Base-by-base conservation (phyloP, 2,797 vertebrate genomes). In the Sternarchorhynchus goeldii region DNA sequence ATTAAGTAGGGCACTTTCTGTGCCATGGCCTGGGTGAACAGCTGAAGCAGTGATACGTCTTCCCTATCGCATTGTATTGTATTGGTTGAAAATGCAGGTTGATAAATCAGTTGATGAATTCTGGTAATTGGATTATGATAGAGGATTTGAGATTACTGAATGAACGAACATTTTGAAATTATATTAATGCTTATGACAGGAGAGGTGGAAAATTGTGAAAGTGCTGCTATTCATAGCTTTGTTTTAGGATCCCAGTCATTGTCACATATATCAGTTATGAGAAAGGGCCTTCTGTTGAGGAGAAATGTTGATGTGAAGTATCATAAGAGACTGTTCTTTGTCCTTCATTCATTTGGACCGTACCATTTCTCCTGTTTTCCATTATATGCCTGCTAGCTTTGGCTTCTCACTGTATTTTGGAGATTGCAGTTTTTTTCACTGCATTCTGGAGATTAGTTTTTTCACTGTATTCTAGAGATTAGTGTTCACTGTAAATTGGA, bases 231-330 rank as follows among this genome's bases (percentile, higher is more conserved):
- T 77, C 77, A 50, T 17, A 20, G 55, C 73, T 73, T 85, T 85
- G 84, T 83, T 85, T 73, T 71, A 60, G 81, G 16, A 4, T 39
- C 29, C 10, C 62, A 77, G 74, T 72, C 73, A 84, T 81, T 82
- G 84, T 84, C 68, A 83, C 83, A 75, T 82, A 86, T 85, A 83
- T 85, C 84, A 90, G 87, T 88, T 71, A 89, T 88, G 86, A 85
- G 89, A 89, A 87, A 79, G 74, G 75, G 18, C 53, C 2, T 14
- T 65, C 36, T 83, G n/a, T 72, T 56, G 75, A 68, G 7, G 55
- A 65, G 71, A 64, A 25, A 62, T 29, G 39, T 76, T 68, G 55
- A 57, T 18, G 67, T 12, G 20, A 29, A 76, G 74, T 29, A 36
- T 45, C 50, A 20, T 16, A 39, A 0, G 34, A 4, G 45, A 16